A percentile compares a stretch with the other conserved stretches of the same genome.
These are phyloP conservation scores for Parthenolecanium corni DNA, from an alignment of 2,888 invertebrate species.

Conservation along the genomic window DNA sequence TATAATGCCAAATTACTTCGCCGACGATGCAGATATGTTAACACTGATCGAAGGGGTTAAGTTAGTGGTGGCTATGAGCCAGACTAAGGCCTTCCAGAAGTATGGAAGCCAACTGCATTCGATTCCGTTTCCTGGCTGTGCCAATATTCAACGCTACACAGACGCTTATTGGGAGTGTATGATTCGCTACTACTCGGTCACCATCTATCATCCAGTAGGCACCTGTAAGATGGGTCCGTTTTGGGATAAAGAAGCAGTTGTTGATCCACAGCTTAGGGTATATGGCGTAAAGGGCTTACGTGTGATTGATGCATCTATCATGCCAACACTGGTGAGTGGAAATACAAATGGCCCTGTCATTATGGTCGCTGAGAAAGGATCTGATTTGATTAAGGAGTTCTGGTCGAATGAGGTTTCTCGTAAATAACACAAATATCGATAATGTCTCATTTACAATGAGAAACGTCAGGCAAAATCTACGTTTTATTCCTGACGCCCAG, in stretches of 20 bases:
- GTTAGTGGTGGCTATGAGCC: conserved; percentile 66
- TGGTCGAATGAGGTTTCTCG: conserved; percentile 43
- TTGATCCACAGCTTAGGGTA: conserved; percentile 64
- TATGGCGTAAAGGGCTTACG: conserved; percentile 67
- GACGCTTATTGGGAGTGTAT: conserved; percentile 80
- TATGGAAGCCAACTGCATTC: conserved; percentile 60
- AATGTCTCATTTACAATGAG: too few relatives aligned
- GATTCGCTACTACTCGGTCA: conserved; percentile 68
- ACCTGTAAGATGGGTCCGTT: conserved; percentile 83
- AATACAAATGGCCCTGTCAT: conserved; percentile 78
- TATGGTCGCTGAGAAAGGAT: conserved; percentile 82
- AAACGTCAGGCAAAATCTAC: too few relatives aligned
- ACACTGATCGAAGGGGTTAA: conserved; percentile 75
- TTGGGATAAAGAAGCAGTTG: conserved; percentile 72
- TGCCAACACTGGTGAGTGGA: conserved; percentile 74
- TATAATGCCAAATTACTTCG: conserved; percentile 84
- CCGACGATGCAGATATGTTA: conserved; percentile 65
- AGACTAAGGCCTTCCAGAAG: conserved; percentile 61
- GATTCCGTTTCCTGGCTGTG: conserved; percentile 62
- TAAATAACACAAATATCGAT: too few relatives aligned
- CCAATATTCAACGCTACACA: conserved; percentile 52
- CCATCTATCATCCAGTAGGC: conserved; percentile 76
- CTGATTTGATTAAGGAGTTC: conserved; percentile 74
- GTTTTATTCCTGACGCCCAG: too few relatives aligned
- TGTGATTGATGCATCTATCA: conserved; percentile 74